These are phyloP conservation scores for Eledona agricola DNA, from an alignment of 2,888 invertebrate genomes.

Conservation along the genomic window DNA sequence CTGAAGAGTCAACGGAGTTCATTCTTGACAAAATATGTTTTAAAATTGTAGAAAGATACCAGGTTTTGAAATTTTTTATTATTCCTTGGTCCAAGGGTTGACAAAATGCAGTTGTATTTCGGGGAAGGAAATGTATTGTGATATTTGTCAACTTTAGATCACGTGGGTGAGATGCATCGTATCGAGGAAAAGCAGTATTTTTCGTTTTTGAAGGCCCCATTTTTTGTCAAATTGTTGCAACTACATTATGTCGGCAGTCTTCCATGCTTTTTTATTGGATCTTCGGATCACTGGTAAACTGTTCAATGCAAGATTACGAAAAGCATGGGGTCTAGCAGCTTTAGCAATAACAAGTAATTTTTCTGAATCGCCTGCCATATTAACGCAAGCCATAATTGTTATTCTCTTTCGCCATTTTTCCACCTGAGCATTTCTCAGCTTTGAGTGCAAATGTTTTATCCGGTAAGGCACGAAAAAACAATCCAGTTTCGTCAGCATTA, in stretches of 20 bases:
- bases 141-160: conserved; percentile 2
- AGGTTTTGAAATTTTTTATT: too few relatives aligned
- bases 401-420: conserved; percentile 8
- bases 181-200: conserved; percentile 9
- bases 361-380: conserved; percentile 6
- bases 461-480: conserved; percentile 5
- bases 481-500: conserved; percentile 6
- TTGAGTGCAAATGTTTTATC: conserved; percentile 4
- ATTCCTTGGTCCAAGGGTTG: conserved; percentile 13
- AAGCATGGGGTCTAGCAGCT: too few relatives aligned
- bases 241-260: conserved; percentile 12
- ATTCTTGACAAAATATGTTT: conserved; percentile 10
- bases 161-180: conserved; percentile 3
- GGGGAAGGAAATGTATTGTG: conserved; percentile 11
- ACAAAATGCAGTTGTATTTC: conserved; percentile 7
- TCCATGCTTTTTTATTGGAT: conserved; percentile 17
- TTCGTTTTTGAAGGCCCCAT: conserved; percentile 4
- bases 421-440: conserved; percentile 7
- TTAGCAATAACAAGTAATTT: conserved; percentile 6
- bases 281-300: conserved; percentile 5
- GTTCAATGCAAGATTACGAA: neutral
- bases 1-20: neutral
- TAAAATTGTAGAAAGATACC: conserved; percentile 4
- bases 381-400: conserved; percentile 1
- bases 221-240: conserved; percentile 5